A percentile compares a stretch with the other conserved stretches of the same genome.
Evolutionary conservation across 2,113 vertebrate species (phyloP).

Genomic region (Falcunculus frontatus): DNA sequence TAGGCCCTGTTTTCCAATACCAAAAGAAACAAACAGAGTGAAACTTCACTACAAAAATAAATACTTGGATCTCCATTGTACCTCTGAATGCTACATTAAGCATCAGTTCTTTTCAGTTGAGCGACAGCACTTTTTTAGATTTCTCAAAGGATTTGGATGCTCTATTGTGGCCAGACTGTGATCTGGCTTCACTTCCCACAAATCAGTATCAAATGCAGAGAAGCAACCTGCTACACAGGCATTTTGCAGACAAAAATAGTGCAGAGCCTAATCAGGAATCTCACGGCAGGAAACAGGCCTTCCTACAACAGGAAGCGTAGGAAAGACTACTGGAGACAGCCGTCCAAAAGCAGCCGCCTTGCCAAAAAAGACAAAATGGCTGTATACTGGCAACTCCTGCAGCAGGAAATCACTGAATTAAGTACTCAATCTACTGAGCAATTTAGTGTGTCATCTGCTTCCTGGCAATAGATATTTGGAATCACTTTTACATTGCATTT

Average conservation of each 20-base stretch:
- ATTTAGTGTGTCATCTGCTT: constrained; percentile 82
- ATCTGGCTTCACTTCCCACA: constrained; percentile 54
- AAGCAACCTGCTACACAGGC: constrained; percentile 42
- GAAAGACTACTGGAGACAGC: constrained; percentile 81
- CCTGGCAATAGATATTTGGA: constrained; percentile 78
- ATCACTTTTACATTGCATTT: constrained; percentile 68
- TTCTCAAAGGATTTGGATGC: constrained; percentile 49
- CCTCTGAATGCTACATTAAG: background rate
- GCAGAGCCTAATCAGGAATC: constrained; percentile 73
- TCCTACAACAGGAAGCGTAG: constrained; percentile 78
- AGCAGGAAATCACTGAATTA: constrained; percentile 79
- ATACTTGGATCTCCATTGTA: background rate
- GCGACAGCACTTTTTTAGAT: background rate
- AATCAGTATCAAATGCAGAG: constrained; percentile 59
- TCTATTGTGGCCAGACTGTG: constrained; percentile 19
- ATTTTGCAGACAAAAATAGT: constrained; percentile 75
- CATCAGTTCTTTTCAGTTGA: background rate
- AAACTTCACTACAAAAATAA: background rate
- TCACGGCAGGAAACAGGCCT: constrained; percentile 79
- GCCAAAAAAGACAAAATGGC: constrained; percentile 81
- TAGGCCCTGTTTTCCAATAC: background rate
- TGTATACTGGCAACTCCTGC: constrained; percentile 66
- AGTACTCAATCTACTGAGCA: constrained; percentile 76
- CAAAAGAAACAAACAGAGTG: background rate
- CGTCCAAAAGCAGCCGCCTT: constrained; percentile 58